Base-by-base conservation (phyloP, 2,797 vertebrate species). In the Microcaecilia unicolor region DNA sequence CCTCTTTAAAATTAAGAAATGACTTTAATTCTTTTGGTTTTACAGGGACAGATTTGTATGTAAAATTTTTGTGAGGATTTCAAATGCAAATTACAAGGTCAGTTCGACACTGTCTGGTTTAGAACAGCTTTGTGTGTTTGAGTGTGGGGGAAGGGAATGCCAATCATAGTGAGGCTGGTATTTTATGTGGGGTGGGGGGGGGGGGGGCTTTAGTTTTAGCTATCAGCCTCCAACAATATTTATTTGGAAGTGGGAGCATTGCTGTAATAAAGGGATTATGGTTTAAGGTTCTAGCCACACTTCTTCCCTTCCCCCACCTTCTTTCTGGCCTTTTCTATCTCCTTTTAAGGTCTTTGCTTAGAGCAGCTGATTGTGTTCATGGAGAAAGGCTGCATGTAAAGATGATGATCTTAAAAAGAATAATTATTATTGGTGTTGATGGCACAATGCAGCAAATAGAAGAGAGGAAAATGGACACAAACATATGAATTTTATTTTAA, bases 191-290 rank as follows among this genome's bases (percentile, higher is more conserved):
- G n/a, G n/a, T n/a, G n/a, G n/a, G n/a, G n/a, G n/a, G n/a, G n/a
- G n/a, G n/a, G n/a, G n/a, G n/a, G n/a, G n/a, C n/a, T n/a, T n/a
- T n/a, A n/a, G n/a, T n/a, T 6, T 38, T 34, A 10, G 37, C 48
- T 48, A 37, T 32, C 48, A 55, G 51, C 41, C 56, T 44, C 31
- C 40, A 22, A 37, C 48, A 40, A 58, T 51, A 28, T 55, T 54
- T 61, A 42, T 51, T 35, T 47, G 57, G 41, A 37, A 45, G 44
- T 18, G 12, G 53, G 48, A 48, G 38, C 7, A 0, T 31, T 47
- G 28, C 37, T 57, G 21, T 18, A 23, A 26, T 30, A 45, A 24
- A 13, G 15, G 23, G 33, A 20, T 3, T 6, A 8, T 42, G 27
- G 50, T 22, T 6, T 3, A 18, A 44, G 57, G 50, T 61, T 43